Evolutionary conservation across 2,113 vertebrate species (phyloP), one percentile per base, ranked within the genome.

Genomic region (Chiloscyllium plagiosum): DNA sequence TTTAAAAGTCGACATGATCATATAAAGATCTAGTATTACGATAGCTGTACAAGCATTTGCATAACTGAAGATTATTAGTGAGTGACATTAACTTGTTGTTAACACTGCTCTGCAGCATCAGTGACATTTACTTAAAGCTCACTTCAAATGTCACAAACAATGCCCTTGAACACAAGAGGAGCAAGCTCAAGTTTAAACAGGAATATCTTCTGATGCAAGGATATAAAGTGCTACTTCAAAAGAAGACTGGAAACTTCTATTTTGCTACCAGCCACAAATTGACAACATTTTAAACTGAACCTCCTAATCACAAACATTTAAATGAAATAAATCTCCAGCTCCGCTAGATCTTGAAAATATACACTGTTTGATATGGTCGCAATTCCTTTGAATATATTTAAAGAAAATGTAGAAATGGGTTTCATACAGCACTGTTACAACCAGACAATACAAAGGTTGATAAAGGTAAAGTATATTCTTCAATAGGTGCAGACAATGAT

Each of bases 141-240:
- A 72, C 37, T 95, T 72, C 93, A 72, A 52, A 52, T 22, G 22
- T 17, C 66, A 83, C 33, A 19, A 68, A 37, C 33, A 93, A 93
- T 37, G 17, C 89, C 61, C n/a, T 83, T 17, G 42, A 93, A 90
- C 13, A n/a, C 80, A 37, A 20, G 12, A 33, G 56, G 26, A 66
- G 61, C 29, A 92, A 6, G 0, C 0, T 6, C 56, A 92, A 65
- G 24, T 90, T 92, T 69, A 65, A 94, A 42, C n/a, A 66, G 15
- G 90, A 42, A 47, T 4, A 26, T 47, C 7, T 50, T 10, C 33
- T 66, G 37, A 24, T 95, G 15, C 26, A 95, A 72, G 4, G 69
- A 50, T 76, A 42, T 83, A 72, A 72, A 95, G 94, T 95, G 94
- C 94, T 26, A 95, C 10, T 50, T 24, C 69, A 95, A 95, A 72